Conservation (phyloP, 2,888 invertebrate species). For the Bombyx huttoni region DNA sequence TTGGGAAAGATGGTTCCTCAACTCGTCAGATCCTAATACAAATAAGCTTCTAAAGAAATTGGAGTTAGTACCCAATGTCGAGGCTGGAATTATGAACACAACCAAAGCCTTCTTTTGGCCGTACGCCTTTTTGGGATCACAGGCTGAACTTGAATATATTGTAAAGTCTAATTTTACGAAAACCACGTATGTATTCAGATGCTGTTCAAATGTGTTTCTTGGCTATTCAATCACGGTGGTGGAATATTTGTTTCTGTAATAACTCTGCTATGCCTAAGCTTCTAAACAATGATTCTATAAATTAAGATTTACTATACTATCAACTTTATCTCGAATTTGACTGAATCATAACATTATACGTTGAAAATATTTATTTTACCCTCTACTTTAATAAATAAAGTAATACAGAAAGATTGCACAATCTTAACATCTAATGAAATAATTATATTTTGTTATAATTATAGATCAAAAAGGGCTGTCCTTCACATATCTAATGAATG, state of each 20-base stretch:
- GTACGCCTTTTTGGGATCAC: slow-evolving; percentile 83
- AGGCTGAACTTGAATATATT: slow-evolving; percentile 79
- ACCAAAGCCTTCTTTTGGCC: slow-evolving; percentile 84
- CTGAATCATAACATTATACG: no score
- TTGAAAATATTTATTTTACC: no score
- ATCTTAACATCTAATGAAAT: background rate
- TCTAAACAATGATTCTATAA: no score
- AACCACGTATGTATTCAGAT: slow-evolving; percentile 30
- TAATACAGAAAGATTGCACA: background rate
- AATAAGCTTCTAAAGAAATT: slow-evolving; percentile 75
- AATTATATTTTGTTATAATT: slow-evolving; percentile 7
- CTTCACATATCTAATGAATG: slow-evolving; percentile 83
- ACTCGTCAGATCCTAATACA: slow-evolving; percentile 76
- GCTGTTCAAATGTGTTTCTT: background rate
- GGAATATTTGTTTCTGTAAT: no score
- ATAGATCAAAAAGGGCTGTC: slow-evolving; percentile 73
- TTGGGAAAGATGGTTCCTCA: slow-evolving; percentile 82
- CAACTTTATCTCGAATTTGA: no score
- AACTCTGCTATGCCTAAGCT: no score
- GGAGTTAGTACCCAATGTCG: slow-evolving; percentile 77
- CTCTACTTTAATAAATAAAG: no score
- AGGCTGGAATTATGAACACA: slow-evolving; percentile 80
- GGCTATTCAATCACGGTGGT: no score
- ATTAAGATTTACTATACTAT: no score
- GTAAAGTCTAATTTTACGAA: slow-evolving; percentile 80